Evolutionary conservation across 2,113 vertebrate genomes (phyloP).

Genomic region (Sturnira hondurensis): DNA sequence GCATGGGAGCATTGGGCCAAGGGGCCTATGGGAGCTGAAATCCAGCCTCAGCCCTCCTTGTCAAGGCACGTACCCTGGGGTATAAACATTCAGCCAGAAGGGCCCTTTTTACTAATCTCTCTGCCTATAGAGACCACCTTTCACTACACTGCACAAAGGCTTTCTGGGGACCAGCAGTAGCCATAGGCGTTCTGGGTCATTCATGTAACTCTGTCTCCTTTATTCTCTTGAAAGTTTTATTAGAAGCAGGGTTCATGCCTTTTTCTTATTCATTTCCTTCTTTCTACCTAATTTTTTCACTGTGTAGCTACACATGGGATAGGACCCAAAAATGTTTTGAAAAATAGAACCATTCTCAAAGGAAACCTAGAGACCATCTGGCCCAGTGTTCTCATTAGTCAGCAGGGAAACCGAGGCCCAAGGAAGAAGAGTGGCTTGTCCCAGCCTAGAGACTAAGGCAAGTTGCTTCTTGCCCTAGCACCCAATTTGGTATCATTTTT

Average conservation of each 20-base stretch:
- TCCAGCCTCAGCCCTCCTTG: background rate
- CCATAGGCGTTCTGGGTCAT: background rate
- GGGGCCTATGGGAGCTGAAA: background rate
- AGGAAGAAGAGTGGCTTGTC: background rate
- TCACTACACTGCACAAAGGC: background rate
- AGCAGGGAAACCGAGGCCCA: background rate
- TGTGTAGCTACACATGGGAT: background rate
- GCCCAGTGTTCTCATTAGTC: background rate
- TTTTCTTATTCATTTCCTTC: background rate
- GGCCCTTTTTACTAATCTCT: background rate
- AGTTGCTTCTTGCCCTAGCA: background rate
- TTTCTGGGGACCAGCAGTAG: background rate
- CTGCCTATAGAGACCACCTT: background rate
- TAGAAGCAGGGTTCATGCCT: background rate
- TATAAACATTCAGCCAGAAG: background rate
- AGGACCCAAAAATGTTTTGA: background rate
- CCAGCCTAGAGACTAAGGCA: background rate
- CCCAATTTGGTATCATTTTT: background rate
- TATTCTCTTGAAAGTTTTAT: background rate
- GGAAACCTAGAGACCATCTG: background rate
- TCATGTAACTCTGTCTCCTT: background rate
- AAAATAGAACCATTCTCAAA: background rate
- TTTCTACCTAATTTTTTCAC: background rate
- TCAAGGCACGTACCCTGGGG: rapidly evolving
- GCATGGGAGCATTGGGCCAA: background rate